Conservation (phyloP, 1,140 invertebrate species). For the Pachyrhynchus sulphureomaculatus region DNA sequence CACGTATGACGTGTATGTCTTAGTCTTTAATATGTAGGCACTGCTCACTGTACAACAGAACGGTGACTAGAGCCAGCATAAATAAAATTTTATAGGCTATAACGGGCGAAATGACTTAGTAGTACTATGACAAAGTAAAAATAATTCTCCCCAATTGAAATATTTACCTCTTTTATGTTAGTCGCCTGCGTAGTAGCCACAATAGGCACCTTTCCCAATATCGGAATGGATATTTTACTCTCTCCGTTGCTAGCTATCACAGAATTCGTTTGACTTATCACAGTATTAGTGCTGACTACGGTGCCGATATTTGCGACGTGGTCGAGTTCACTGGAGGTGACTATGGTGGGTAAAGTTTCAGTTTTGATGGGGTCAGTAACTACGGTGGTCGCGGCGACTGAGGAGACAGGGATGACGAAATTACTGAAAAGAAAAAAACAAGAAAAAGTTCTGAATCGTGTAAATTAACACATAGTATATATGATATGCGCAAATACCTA, state of each 20-base stretch:
- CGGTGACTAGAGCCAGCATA: too few species aligned
- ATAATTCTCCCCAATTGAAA: too few species aligned
- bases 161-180: slow-evolving; percentile 40
- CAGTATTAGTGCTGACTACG: slow-evolving; percentile 6
- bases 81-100: too few species aligned
- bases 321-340: neutral
- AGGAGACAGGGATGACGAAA: neutral
- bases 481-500: too few species aligned
- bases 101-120: too few species aligned
- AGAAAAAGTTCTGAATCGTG: too few species aligned
- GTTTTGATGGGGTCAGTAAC: neutral
- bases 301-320: neutral
- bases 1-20: too few species aligned
- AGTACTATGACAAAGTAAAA: too few species aligned
- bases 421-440: too few species aligned
- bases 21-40: too few species aligned
- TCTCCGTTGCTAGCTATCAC: slow-evolving; percentile 32
- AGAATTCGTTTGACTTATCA: slow-evolving; percentile 39
- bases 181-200: slow-evolving; percentile 22
- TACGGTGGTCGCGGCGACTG: neutral
- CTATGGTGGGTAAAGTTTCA: neutral
- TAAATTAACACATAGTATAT: too few species aligned
- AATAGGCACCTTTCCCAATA: slow-evolving; percentile 37
- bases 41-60: too few species aligned
- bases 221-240: slow-evolving; percentile 37